Conservation (phyloP, 2,113 vertebrate species). For the Scophthalmus maximus region DNA sequence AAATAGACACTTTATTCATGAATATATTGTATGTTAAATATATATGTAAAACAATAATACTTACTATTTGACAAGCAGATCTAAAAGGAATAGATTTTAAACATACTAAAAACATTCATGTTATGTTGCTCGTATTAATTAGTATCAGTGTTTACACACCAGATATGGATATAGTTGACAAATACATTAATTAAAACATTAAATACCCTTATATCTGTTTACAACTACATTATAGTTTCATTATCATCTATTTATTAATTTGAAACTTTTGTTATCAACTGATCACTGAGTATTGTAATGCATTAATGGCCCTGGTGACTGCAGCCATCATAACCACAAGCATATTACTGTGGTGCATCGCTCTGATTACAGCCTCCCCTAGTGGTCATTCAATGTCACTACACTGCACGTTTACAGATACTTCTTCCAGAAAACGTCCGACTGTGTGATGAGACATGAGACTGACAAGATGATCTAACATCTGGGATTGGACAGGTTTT, state of each 20-base stretch:
- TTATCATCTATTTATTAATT: neutral
- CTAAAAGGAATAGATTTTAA: no score
- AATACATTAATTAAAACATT: neutral
- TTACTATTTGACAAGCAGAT: no score
- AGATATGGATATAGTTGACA: neutral
- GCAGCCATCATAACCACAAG: neutral
- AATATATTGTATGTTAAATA: no score
- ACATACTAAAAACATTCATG: neutral
- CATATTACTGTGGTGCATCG: neutral
- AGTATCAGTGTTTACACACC: neutral
- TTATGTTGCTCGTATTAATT: neutral
- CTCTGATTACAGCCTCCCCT: neutral
- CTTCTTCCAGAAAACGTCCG: neutral
- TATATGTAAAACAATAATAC: no score
- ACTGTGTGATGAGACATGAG: neutral
- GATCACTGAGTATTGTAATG: neutral
- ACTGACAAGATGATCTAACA: neutral
- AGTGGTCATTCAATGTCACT: slow-evolving; percentile 1
- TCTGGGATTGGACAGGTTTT: neutral
- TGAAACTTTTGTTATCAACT: neutral
- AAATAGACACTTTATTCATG: no score
- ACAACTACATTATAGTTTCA: neutral
- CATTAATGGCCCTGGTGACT: neutral
- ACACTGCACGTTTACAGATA: neutral
- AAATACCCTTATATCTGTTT: neutral